Conservation (phyloP, 2,113 vertebrate species). For the Alouatta palliata region DNA sequence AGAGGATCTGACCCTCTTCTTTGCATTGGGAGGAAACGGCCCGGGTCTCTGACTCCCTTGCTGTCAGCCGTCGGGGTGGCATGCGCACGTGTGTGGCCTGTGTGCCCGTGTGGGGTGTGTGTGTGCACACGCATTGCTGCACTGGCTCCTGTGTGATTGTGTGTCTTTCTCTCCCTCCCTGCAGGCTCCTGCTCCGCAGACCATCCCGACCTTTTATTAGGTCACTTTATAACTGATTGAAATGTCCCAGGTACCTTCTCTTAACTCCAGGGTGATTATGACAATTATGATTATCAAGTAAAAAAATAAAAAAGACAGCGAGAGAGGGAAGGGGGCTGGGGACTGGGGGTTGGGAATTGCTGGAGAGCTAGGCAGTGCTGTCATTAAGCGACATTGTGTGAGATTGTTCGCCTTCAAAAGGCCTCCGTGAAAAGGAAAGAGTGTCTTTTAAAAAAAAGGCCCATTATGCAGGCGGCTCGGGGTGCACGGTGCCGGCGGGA, state of each 20-base stretch:
- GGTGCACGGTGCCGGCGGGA: slow-evolving; percentile 14
- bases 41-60: neutral
- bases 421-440: slow-evolving; percentile 66
- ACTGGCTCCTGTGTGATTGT: neutral
- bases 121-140: accelerated
- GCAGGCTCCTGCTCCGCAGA: neutral
- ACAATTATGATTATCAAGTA: slow-evolving; percentile 59
- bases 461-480: slow-evolving; percentile 53
- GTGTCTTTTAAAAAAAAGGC: slow-evolving; percentile 56
- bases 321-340: neutral
- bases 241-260: slow-evolving; percentile 56
- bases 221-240: slow-evolving; percentile 59
- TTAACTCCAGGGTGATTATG: slow-evolving; percentile 53
- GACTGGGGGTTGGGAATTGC: slow-evolving; percentile 33
- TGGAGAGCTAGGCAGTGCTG: slow-evolving; percentile 45
- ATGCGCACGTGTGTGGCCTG: neutral
- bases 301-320: neutral
- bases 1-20: neutral
- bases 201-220: slow-evolving; percentile 64
- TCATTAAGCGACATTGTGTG: slow-evolving; percentile 77
- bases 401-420: slow-evolving; percentile 73
- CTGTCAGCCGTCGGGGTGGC: neutral
- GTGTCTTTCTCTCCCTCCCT: neutral
- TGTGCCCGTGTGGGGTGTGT: neutral
- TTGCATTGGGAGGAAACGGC: neutral